Base-by-base conservation (phyloP, 2,113 vertebrate species). In the Onychostoma macrolepis region DNA sequence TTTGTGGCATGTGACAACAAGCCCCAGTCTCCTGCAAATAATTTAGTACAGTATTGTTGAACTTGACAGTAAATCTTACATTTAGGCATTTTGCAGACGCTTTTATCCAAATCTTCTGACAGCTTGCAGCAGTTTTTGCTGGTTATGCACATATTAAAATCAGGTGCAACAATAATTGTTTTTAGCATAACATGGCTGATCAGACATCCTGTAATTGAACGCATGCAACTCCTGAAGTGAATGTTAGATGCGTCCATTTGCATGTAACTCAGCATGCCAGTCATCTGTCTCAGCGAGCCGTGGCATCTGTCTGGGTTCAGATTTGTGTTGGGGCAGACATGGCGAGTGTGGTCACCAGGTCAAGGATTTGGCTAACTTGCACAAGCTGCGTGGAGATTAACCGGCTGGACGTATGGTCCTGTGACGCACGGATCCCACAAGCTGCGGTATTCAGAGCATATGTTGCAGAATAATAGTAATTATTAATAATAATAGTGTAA, bases 261-360 rank as follows among this genome's bases (percentile, higher is more conserved):
- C 41, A 19, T 53, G 21, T 81, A 43, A 45, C 56, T 63, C 36
- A 41, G 33, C 75, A 58, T 19, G 50, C 30, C 6, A 24, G 10
- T 28, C 76, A 50, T 24, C 76, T 33, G 76, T 53, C 43, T 30
- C 17, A 33, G n/a, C 26, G n/a, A 82, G 58, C 38, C 9, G 4
- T 81, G n/a, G 58, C 38, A 24, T 82, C 61, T 82, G 80, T 67
- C 26, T 81, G 79, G 36, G 24, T 43, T 67, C 4, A 82, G 79
- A 43, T 81, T 65, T 65, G 24, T 1, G 6, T 80, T 43, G 11
- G 50, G 56, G 7, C 36, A 80, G 78, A 63, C 78, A 61, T 21
- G 61, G 58, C 13, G 61, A 11, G 36, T 45, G 26, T 82, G 61
- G 38, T 82, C 58, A 67, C 61, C 80, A 28, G 13, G 61, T 67